Percentiles rank a stretch among this genome's conserved stretches.
Evolutionary conservation across 2,888 invertebrate genomes (phyloP).

Genomic region (Campoplex capitator): DNA sequence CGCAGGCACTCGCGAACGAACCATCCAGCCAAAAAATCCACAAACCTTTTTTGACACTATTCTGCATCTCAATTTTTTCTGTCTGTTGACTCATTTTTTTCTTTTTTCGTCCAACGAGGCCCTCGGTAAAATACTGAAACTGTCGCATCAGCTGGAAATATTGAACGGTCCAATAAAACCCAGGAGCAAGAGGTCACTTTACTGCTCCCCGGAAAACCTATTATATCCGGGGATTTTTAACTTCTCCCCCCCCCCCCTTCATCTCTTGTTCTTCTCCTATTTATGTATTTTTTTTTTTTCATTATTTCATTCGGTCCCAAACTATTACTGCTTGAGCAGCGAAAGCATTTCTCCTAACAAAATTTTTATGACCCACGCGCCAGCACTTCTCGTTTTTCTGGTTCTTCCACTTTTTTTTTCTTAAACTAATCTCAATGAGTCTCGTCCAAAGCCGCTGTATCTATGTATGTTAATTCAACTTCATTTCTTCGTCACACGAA

Average conservation of each 20-base stretch:
- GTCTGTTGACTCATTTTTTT: not conserved
- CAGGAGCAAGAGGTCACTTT: slow-evolving; percentile 45
- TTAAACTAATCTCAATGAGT: slow-evolving; percentile 53
- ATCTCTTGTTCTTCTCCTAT: slow-evolving; percentile 6
- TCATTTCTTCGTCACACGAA: slow-evolving; percentile 35
- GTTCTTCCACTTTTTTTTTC: slow-evolving; percentile 63
- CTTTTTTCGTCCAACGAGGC: not conserved
- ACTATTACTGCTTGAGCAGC: slow-evolving; percentile 34
- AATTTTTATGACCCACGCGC: slow-evolving; percentile 57
- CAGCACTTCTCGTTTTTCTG: slow-evolving; percentile 63
- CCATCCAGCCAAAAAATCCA: slow-evolving; percentile 19
- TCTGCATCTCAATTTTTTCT: not conserved
- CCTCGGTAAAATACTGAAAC: slow-evolving; percentile 34
- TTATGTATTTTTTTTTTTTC: not conserved
- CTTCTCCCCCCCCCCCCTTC: slow-evolving; percentile 24
- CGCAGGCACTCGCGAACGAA: not conserved
- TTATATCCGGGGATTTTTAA: slow-evolving; percentile 10
- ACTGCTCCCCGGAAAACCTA: slow-evolving; percentile 52
- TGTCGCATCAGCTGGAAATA: slow-evolving; percentile 25
- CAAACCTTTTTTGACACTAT: slow-evolving; percentile 7
- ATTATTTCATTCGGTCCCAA: not conserved
- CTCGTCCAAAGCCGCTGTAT: slow-evolving; percentile 12
- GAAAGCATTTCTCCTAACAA: slow-evolving; percentile 65
- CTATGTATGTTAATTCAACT: slow-evolving; percentile 34
- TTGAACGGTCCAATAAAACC: slow-evolving; percentile 51